Conservation (phyloP, 2,797 vertebrate species). For the Acrossocheilus fasciatus region DNA sequence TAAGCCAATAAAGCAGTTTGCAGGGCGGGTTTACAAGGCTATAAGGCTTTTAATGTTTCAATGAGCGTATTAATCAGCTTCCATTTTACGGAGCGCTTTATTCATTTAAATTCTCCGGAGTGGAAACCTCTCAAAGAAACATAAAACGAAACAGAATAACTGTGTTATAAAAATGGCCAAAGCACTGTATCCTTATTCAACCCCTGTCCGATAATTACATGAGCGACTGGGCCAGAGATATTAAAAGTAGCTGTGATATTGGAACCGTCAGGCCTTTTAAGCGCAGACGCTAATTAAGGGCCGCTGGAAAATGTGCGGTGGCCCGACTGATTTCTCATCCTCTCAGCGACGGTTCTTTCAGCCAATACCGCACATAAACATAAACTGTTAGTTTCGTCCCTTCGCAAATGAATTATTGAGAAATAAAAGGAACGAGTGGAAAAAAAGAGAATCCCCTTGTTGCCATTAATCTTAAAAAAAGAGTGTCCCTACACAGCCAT, state of each 20-base stretch:
- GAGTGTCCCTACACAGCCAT: conserved; percentile 58
- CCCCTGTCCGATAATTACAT: conserved; percentile 49
- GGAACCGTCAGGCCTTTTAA: conserved; percentile 36
- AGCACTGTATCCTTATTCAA: conserved; percentile 39
- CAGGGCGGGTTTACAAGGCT: conserved; percentile 22
- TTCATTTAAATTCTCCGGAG: conserved; percentile 41
- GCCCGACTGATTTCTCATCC: conserved; percentile 52
- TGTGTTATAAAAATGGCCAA: conserved; percentile 27
- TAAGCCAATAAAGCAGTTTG: conserved; percentile 50
- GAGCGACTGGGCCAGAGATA: conserved; percentile 26
- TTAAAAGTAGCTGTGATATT: conserved; percentile 51
- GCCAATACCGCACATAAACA: conserved; percentile 56
- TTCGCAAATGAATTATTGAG: conserved; percentile 71
- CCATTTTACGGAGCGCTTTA: conserved; percentile 31
- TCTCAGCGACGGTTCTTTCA: conserved; percentile 54
- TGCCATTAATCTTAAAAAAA: conserved; percentile 66
- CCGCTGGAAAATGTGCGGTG: conserved; percentile 45
- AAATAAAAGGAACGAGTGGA: conserved; percentile 67
- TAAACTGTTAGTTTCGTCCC: conserved; percentile 56
- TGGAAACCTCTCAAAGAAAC: conserved; percentile 44
- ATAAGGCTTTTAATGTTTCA: conserved; percentile 42
- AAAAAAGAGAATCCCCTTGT: conserved; percentile 41
- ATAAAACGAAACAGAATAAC: conserved; percentile 29
- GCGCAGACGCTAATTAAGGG: conserved; percentile 35
- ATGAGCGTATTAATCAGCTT: conserved; percentile 43